A percentile compares a stretch with the other conserved stretches of the same genome.
These are phyloP conservation scores for Limnothrissa miodon DNA, from an alignment of 2,113 vertebrate genomes.

Conservation along the genomic window DNA sequence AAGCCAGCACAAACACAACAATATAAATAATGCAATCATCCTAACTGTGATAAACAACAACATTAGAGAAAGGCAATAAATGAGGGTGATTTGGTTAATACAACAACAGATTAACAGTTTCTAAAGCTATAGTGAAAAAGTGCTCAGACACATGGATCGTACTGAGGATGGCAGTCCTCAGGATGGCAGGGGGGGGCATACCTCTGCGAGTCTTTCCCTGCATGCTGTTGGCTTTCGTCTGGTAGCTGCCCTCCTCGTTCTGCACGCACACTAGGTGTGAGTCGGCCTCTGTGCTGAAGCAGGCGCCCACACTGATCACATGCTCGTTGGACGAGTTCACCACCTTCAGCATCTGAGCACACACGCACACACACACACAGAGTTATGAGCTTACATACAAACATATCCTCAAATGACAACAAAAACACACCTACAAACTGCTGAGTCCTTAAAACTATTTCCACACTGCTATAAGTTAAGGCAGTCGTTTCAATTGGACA, in stretches of 20 bases:
- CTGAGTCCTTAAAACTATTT: not conserved
- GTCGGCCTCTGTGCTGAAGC: conserved; percentile 86
- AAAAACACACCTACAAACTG: not conserved
- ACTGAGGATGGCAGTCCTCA: not conserved
- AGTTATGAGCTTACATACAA: not conserved
- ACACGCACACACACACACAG: not conserved
- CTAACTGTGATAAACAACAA: not conserved
- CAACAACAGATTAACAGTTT: not conserved
- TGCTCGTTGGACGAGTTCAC: conserved; percentile 87
- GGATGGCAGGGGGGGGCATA: too few relatives aligned
- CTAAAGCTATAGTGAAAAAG: not conserved
- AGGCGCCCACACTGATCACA: conserved; percentile 89
- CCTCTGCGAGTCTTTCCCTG: conserved; percentile 84
- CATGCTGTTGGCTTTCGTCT: conserved; percentile 86
- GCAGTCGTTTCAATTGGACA: not conserved
- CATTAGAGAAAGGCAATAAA: not conserved
- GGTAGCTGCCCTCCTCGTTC: conserved; percentile 82
- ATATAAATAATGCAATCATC: not conserved
- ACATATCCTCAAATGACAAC: not conserved
- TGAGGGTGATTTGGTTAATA: not conserved
- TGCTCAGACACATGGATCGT: not conserved
- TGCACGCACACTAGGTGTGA: conserved; percentile 92
- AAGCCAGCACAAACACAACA: not conserved
- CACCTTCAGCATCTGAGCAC: conserved; percentile 84
- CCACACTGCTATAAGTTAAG: not conserved